phyloP scores from a whole-genome alignment of 2,888 invertebrate species.

The Beris morrisii region DNA sequence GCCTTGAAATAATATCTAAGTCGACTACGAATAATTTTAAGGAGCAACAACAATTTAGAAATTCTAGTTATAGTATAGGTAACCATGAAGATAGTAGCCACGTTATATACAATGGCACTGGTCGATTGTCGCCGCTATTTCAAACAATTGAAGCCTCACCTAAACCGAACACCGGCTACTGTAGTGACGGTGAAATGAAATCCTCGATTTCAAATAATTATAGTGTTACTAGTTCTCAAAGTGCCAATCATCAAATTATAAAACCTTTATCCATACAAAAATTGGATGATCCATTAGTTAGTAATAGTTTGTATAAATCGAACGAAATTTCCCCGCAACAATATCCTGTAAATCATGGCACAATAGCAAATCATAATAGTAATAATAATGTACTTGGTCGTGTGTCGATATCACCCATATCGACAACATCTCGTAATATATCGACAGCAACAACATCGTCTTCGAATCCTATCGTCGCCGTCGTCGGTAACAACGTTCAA shows the following conservation, averaged over 20 bases:
- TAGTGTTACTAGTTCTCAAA: background rate
- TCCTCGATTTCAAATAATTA: background rate
- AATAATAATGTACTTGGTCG: background rate
- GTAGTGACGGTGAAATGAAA: conserved; percentile 24
- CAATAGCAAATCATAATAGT: background rate
- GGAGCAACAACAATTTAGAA: background rate
- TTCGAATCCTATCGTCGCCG: conserved; percentile 47
- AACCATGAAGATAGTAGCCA: conserved; percentile 15
- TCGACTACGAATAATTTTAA: background rate
- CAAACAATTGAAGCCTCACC: conserved; percentile 11
- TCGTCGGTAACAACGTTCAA: conserved; percentile 26
- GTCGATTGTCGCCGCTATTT: conserved; percentile 19
- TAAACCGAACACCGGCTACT: conserved; percentile 17
- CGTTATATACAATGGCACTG: conserved; percentile 16
- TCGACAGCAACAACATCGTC: conserved; percentile 34
- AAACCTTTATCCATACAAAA: too few species aligned
- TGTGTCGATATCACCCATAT: background rate
- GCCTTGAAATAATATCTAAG: background rate
- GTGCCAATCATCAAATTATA: conserved; percentile 2
- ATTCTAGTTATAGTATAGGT: conserved; percentile 22
- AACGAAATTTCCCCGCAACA: background rate
- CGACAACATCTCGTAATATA: background rate
- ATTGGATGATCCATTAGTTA: background rate
- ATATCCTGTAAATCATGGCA: background rate
- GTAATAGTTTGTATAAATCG: background rate